phyloP scores from a whole-genome alignment of 2,888 invertebrate species.

The Xylocampa areola region DNA sequence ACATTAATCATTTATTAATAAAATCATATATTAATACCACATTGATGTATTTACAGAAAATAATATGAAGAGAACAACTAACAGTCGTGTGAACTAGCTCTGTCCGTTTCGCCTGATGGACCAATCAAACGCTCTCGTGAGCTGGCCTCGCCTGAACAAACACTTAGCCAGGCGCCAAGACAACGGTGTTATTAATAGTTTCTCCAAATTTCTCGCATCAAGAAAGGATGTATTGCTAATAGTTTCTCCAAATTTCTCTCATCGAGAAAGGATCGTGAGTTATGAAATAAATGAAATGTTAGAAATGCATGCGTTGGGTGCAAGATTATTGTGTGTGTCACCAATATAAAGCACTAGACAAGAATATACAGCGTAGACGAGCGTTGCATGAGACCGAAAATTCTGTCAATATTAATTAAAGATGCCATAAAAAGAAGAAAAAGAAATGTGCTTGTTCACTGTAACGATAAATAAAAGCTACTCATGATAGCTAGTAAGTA shows the following conservation, averaged over 20 bases:
- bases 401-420: no score
- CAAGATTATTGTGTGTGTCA: no score
- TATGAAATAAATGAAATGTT: no score
- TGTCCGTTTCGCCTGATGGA: slow-evolving; percentile 22
- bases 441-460: no score
- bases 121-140: slow-evolving; percentile 12
- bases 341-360: no score
- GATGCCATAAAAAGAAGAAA: no score
- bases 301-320: no score
- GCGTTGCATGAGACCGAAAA: no score
- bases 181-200: slow-evolving; percentile 28
- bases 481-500: no score
- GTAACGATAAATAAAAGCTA: no score
- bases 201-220: slow-evolving; percentile 3
- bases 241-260: slow-evolving; percentile 6
- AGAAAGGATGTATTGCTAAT: not conserved
- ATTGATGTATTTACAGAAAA: slow-evolving; percentile 27
- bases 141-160: slow-evolving; percentile 35
- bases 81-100: slow-evolving; percentile 40
- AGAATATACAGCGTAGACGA: no score
- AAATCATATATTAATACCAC: slow-evolving; percentile 19
- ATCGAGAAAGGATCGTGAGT: not conserved
- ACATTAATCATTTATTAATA: no score
- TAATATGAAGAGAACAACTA: slow-evolving; percentile 29
- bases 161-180: slow-evolving; percentile 24